These are phyloP conservation scores for Ditula angustiorana DNA, from an alignment of 2,888 invertebrate genomes.

Conservation along the genomic window DNA sequence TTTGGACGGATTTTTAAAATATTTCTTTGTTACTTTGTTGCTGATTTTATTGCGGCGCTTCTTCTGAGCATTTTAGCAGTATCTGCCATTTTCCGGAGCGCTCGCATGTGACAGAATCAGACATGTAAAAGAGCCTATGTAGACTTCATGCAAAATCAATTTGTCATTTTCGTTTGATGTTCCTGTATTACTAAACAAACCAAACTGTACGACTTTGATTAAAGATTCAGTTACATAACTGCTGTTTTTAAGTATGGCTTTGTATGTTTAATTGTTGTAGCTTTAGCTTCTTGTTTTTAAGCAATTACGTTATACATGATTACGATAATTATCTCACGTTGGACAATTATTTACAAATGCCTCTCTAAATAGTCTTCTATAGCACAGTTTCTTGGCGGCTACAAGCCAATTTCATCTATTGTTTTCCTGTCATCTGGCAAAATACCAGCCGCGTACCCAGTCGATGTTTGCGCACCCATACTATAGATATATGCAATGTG, in stretches of 20 bases:
- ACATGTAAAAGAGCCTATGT: too few species aligned
- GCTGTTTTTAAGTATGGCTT: not conserved
- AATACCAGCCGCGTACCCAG: slow-evolving; percentile 30
- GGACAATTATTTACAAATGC: slow-evolving; percentile 33
- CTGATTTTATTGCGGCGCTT: too few species aligned
- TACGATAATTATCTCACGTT: slow-evolving; percentile 29
- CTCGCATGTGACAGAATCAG: too few species aligned
- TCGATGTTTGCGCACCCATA: slow-evolving; percentile 24
- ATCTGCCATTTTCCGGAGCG: too few species aligned
- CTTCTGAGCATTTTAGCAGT: too few species aligned
- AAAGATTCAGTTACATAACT: not conserved
- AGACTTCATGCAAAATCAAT: too few species aligned
- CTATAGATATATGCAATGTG: slow-evolving; percentile 17
- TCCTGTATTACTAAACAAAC: not conserved
- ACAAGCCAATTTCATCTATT: slow-evolving; percentile 33
- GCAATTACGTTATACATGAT: slow-evolving; percentile 16
- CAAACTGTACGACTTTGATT: not conserved
- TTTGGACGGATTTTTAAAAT: not conserved
- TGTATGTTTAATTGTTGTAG: not conserved
- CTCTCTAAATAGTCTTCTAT: slow-evolving; percentile 12
- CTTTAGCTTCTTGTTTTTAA: not conserved
- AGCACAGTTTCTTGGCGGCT: slow-evolving; percentile 21
- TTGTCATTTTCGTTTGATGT: too few species aligned
- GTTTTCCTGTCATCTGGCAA: slow-evolving; percentile 36
- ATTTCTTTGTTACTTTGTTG: not conserved